Conservation (phyloP, 92 coral and sea anemone species). For the Porites rus region DNA sequence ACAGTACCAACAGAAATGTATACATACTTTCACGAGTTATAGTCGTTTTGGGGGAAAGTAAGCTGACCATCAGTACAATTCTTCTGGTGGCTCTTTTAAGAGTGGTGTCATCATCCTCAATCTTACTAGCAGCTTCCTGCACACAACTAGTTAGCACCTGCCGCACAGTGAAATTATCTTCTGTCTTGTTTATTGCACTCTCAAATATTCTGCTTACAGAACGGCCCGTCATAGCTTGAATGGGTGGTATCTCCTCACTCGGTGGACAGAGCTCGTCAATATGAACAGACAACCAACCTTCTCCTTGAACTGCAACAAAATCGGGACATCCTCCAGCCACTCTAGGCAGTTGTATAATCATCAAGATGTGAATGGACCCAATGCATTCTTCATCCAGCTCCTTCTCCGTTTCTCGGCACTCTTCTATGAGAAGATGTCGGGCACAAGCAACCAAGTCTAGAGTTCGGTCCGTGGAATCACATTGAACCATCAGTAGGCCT, state of each 20-base stretch:
- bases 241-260: conserved; percentile 58
- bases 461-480: conserved; percentile 66
- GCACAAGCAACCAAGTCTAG: conserved; percentile 65
- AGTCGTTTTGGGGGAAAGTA: conserved; percentile 55
- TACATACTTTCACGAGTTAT: conserved; percentile 1
- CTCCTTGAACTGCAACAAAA: conserved; percentile 83
- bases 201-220: conserved; percentile 70
- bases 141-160: conserved; percentile 51
- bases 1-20: too few species aligned
- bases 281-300: conserved; percentile 76
- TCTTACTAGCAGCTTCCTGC: conserved; percentile 80
- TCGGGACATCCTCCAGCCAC: conserved; percentile 72
- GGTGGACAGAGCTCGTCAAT: conserved; percentile 81
- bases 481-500: conserved; percentile 69
- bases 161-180: conserved; percentile 4
- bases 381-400: conserved; percentile 23
- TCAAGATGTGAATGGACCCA: conserved; percentile 55
- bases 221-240: conserved; percentile 61
- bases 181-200: conserved; percentile 16
- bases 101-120: conserved; percentile 70
- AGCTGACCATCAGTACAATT: conserved; percentile 66
- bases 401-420: conserved; percentile 34
- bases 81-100: conserved; percentile 72
- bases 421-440: conserved; percentile 69
- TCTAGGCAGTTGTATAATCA: conserved; percentile 77